These are phyloP conservation scores for Sardinella longiceps DNA, from an alignment of 2,797 vertebrate genomes.

Conservation along the genomic window DNA sequence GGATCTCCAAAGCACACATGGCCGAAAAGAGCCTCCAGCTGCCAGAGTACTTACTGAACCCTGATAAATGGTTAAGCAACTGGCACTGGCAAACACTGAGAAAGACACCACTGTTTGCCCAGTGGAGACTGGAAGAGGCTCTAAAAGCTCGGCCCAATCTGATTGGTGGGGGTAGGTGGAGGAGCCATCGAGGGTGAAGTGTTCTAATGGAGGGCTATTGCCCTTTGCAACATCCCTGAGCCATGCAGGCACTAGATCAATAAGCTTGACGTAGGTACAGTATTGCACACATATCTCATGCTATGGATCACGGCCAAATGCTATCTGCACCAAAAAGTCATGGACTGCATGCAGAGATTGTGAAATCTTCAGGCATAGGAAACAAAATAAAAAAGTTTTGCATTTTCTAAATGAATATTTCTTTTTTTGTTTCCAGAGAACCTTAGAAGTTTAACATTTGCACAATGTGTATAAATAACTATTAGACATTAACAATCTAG, in stretches of 20 bases:
- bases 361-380: not conserved
- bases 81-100: conserved; percentile 77
- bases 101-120: conserved; percentile 77
- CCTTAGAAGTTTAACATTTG: not conserved
- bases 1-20: conserved; percentile 56
- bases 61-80: conserved; percentile 83
- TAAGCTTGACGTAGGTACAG: conserved; percentile 38
- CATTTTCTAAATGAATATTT: not conserved
- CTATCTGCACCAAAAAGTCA: not conserved
- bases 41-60: conserved; percentile 69
- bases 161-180: conserved; percentile 76
- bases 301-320: not conserved
- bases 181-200: conserved; percentile 54
- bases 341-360: not conserved
- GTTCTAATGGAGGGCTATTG: conserved; percentile 72
- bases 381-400: not conserved
- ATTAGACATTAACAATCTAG: not conserved
- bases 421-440: not conserved
- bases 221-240: conserved; percentile 70
- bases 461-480: not conserved
- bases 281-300: conserved; percentile 31
- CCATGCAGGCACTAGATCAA: conserved; percentile 57
- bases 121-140: conserved; percentile 68
- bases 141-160: conserved; percentile 76
- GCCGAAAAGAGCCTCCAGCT: conserved; percentile 69